phyloP scores from a whole-genome alignment of 2,113 vertebrate genomes.

The Felis chaus region DNA sequence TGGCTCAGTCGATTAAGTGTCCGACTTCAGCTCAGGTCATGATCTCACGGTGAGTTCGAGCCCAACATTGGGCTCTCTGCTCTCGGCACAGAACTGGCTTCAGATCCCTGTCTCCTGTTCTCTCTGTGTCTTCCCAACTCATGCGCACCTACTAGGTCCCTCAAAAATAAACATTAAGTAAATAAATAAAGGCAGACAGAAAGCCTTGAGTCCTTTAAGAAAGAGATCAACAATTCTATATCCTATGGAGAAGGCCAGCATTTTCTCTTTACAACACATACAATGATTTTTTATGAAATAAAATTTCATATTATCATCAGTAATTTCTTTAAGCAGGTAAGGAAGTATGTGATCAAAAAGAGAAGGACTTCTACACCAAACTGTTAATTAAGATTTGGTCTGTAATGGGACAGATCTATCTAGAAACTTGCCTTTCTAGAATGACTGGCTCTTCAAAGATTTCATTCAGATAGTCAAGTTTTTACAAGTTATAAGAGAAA shows the following conservation, averaged over 20 bases:
- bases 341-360: background rate
- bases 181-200: no score
- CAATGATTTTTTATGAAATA: background rate
- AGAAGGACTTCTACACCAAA: background rate
- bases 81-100: no score
- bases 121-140: no score
- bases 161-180: no score
- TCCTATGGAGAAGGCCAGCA: background rate
- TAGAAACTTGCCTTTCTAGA: background rate
- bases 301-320: background rate
- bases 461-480: background rate
- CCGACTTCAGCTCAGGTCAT: background rate
- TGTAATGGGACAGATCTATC: background rate
- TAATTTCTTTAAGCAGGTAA: background rate
- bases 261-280: background rate
- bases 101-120: no score
- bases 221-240: background rate
- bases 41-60: background rate
- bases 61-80: no score
- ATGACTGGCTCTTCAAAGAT: background rate
- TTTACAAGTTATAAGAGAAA: background rate
- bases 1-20: background rate
- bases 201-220: background rate
- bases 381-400: background rate
- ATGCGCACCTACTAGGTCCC: no score